A percentile compares a stretch with the other conserved stretches of the same genome.
phyloP scores from a whole-genome alignment of 37 sponge, comb jelly and placozoan species.

The Chondrosia reniformis region DNA sequence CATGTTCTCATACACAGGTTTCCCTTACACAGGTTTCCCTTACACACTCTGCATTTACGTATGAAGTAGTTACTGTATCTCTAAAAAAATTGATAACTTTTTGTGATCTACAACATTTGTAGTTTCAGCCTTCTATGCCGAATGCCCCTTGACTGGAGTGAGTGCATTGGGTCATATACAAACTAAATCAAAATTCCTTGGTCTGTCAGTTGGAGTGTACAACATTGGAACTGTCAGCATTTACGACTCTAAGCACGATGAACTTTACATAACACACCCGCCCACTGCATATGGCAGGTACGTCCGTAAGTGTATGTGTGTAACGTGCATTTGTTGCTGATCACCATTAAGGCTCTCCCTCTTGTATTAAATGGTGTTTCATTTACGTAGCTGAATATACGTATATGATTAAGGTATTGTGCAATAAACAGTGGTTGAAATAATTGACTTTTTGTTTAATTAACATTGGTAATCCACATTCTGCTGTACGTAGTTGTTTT shows the following conservation, averaged over 20 bases:
- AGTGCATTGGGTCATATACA: conserved; percentile 52
- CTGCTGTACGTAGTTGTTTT: too few species aligned
- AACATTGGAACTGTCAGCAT: conserved; percentile 28
- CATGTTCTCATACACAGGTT: neutral
- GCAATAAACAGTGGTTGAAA: too few species aligned
- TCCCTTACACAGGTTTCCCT: neutral
- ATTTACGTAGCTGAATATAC: too few species aligned
- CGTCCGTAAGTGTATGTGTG: neutral
- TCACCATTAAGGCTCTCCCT: too few species aligned
- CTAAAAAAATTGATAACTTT: too few species aligned
- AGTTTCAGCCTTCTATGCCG: conserved; percentile 82
- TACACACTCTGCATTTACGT: neutral
- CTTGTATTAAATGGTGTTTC: too few species aligned
- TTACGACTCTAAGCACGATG: conserved; percentile 37
- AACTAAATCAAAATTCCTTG: conserved; percentile 77
- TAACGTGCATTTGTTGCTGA: neutral
- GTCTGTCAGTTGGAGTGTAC: conserved; percentile 51
- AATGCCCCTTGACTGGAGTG: conserved; percentile 53
- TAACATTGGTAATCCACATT: too few species aligned
- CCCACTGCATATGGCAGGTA: conserved; percentile 76
- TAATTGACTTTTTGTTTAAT: too few species aligned
- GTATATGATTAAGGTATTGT: too few species aligned
- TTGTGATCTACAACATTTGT: neutral
- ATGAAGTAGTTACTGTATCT: neutral
- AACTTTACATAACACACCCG: conserved; percentile 50